These are phyloP conservation scores for Teleogryllus occipitalis DNA, from an alignment of 1,140 invertebrate species.

Conservation along the genomic window DNA sequence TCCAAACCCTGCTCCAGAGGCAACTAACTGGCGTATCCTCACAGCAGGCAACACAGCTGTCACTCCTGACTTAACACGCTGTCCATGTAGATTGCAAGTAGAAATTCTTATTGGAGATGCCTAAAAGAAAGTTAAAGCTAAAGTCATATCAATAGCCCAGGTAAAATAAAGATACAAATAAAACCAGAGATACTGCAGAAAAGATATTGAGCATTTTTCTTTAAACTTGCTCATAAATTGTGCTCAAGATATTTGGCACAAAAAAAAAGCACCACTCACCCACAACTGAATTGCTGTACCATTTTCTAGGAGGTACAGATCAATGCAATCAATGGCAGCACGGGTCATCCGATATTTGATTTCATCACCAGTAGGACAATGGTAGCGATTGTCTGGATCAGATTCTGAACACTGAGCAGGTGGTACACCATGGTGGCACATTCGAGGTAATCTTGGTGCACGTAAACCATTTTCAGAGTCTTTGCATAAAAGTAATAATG, in stretches of 20 bases:
- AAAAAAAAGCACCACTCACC: constrained; percentile 38
- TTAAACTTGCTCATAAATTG: too few species aligned
- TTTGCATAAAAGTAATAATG: constrained; percentile 73
- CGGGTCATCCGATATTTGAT: constrained; percentile 93
- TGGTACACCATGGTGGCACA: constrained; percentile 79
- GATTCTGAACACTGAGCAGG: constrained; percentile 67
- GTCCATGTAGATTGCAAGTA: constrained; percentile 89
- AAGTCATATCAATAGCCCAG: neutral
- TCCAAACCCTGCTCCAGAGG: constrained; percentile 40
- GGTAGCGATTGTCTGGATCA: constrained; percentile 47
- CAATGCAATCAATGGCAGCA: constrained; percentile 81
- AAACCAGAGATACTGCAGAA: too few species aligned
- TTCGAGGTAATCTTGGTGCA: constrained; percentile 61
- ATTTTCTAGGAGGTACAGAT: constrained; percentile 83
- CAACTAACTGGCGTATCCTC: constrained; percentile 60
- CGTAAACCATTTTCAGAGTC: constrained; percentile 84
- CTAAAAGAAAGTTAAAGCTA: constrained; percentile 35
- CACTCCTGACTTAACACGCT: constrained; percentile 79
- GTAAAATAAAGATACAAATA: too few species aligned
- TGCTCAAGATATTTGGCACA: too few species aligned
- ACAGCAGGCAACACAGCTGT: constrained; percentile 80
- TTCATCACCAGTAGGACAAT: constrained; percentile 77
- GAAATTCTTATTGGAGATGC: constrained; percentile 77
- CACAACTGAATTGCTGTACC: constrained; percentile 80
- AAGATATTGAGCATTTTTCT: too few species aligned